phyloP scores from a whole-genome alignment of 2,888 invertebrate species.

The Lochmaea capreae region DNA sequence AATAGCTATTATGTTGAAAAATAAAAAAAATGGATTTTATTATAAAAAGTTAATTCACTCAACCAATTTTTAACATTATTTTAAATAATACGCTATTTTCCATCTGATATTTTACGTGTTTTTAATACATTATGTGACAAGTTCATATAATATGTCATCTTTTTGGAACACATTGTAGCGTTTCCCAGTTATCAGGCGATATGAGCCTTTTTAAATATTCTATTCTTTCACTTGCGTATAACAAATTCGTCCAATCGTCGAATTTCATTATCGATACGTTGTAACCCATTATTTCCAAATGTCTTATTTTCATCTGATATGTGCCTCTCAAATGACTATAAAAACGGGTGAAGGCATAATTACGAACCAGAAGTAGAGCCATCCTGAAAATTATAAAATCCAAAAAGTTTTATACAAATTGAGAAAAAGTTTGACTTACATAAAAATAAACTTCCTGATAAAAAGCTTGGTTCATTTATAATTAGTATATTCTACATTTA shows the following conservation, averaged over 20 bases:
- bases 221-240: conserved; percentile 67
- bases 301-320: conserved; percentile 68
- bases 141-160: conserved; percentile 21
- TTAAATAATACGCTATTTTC: no score
- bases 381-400: conserved; percentile 59
- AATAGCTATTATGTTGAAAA: no score
- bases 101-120: neutral
- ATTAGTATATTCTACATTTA: no score
- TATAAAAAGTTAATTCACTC: no score
- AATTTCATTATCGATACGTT: conserved; percentile 69
- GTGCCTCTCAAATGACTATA: conserved; percentile 67
- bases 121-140: neutral
- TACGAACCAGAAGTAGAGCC: conserved; percentile 66
- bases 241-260: conserved; percentile 70
- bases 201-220: conserved; percentile 56
- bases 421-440: no score
- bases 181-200: conserved; percentile 28
- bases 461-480: no score
- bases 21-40: no score
- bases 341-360: conserved; percentile 67
- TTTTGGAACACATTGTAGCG: conserved; percentile 2
- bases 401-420: neutral
- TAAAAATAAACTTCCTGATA: no score
- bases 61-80: no score
- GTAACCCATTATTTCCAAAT: conserved; percentile 75